phyloP scores from a whole-genome alignment of 1,140 invertebrate genomes.

The Drosophila mauritiana region DNA sequence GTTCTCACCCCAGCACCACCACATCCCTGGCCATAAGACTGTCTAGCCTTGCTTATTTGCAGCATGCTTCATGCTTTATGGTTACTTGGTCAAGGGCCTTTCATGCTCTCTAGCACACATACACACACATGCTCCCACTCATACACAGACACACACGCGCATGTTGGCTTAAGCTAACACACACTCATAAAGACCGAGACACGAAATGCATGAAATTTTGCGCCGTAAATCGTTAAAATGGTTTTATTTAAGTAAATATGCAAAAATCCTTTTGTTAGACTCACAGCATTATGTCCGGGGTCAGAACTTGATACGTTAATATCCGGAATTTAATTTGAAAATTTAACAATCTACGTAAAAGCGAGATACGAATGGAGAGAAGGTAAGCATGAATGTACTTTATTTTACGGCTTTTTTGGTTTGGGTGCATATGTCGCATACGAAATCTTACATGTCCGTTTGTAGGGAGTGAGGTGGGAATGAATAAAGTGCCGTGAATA shows the following conservation, averaged over 20 bases:
- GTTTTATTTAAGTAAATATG: constrained; percentile 80
- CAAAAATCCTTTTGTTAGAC: constrained; percentile 73
- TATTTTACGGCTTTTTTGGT: constrained; percentile 26
- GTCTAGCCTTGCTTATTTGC: constrained; percentile 82
- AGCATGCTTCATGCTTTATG: constrained; percentile 82
- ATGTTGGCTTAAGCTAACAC: neutral
- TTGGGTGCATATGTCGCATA: constrained; percentile 29
- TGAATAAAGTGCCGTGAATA: constrained; percentile 14
- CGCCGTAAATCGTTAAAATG: constrained; percentile 80
- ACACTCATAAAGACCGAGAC: constrained; percentile 27
- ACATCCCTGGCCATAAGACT: constrained; percentile 53
- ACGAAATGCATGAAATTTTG: constrained; percentile 79
- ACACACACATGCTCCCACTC: constrained; percentile 46
- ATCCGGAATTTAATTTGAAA: constrained; percentile 72
- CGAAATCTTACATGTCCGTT: constrained; percentile 22
- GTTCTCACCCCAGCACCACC: neutral
- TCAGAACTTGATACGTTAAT: constrained; percentile 43
- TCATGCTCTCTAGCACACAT: constrained; percentile 46
- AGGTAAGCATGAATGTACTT: constrained; percentile 54
- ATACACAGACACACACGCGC: constrained; percentile 6
- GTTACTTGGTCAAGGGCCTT: constrained; percentile 82
- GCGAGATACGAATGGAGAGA: constrained; percentile 13
- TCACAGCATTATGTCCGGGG: constrained; percentile 35
- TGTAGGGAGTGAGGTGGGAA: neutral
- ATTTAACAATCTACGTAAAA: constrained; percentile 74